phyloP scores from a whole-genome alignment of 2,888 invertebrate genomes.

The Erebia palarica region DNA sequence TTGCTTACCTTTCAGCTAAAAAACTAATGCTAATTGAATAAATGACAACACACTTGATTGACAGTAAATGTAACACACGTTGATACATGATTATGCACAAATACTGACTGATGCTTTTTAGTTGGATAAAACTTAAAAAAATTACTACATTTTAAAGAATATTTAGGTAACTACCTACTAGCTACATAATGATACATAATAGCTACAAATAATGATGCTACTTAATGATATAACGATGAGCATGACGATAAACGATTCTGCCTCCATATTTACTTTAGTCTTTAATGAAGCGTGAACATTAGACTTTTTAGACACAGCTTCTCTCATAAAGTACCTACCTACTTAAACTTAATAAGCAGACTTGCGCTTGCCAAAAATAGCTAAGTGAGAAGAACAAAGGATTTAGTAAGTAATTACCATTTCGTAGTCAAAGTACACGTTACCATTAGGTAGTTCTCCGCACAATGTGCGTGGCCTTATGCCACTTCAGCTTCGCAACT shows the following conservation, averaged over 20 bases:
- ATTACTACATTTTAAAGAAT: constrained; percentile 33
- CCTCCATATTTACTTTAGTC: constrained; percentile 38
- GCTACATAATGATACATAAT: background rate
- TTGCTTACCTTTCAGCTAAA: constrained; percentile 48
- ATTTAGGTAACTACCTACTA: constrained; percentile 11
- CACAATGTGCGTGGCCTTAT: too few species aligned
- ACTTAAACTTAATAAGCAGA: background rate
- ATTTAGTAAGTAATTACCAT: too few species aligned
- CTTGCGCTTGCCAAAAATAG: background rate
- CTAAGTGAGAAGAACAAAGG: too few species aligned
- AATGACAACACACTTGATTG: constrained; percentile 38
- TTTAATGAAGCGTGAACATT: too few species aligned
- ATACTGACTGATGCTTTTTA: constrained; percentile 28
- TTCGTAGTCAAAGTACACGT: too few species aligned
- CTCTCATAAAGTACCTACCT: too few species aligned
- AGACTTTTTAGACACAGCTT: constrained; percentile 56
- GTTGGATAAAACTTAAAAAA: constrained; percentile 33
- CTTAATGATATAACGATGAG: constrained; percentile 34
- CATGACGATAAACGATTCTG: constrained; percentile 38
- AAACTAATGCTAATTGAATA: constrained; percentile 39
- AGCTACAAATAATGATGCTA: background rate
- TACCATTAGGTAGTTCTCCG: too few species aligned
- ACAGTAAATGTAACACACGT: constrained; percentile 36
- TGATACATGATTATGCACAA: constrained; percentile 31
- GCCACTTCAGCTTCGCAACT: too few species aligned